A percentile compares a stretch with the other conserved stretches of the same genome.
These are phyloP conservation scores for Synanthedon andrenaeformis DNA, from an alignment of 2,888 invertebrate genomes.

Conservation along the genomic window DNA sequence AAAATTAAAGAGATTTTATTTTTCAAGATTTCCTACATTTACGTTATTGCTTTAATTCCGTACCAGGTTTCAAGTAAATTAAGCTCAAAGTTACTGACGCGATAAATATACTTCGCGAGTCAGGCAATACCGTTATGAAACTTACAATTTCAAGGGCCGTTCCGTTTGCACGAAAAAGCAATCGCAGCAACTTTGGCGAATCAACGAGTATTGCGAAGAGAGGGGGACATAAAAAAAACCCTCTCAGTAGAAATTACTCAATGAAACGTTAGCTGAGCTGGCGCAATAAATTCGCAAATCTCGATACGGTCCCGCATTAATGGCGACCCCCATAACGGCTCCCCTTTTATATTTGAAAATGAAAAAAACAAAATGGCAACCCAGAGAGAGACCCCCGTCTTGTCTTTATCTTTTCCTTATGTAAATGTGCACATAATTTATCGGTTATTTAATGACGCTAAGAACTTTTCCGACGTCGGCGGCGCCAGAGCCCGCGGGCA, in stretches of 20 bases:
- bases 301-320: constrained; percentile 35
- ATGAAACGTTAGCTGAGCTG: constrained; percentile 54
- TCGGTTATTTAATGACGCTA: constrained; percentile 56
- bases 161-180: constrained; percentile 18
- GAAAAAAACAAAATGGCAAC: constrained; percentile 53
- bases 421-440: constrained; percentile 51
- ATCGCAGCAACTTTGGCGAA: constrained; percentile 23
- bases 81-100: neutral
- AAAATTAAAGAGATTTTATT: too few relatives aligned
- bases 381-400: constrained; percentile 35
- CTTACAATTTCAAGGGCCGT: neutral
- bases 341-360: constrained; percentile 44
- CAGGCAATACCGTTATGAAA: neutral
- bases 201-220: constrained; percentile 20
- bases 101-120: neutral
- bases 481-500: constrained; percentile 24
- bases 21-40: too few relatives aligned
- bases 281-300: constrained; percentile 50
- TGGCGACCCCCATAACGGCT: constrained; percentile 26
- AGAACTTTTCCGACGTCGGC: constrained; percentile 52
- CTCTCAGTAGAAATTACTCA: constrained; percentile 43
- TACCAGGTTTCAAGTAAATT: too few relatives aligned
- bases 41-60: too few relatives aligned
- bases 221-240: constrained; percentile 21
- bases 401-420: constrained; percentile 69